Evolutionary conservation across 2,888 invertebrate species (phyloP).

Genomic region (Pollenia labialis): DNA sequence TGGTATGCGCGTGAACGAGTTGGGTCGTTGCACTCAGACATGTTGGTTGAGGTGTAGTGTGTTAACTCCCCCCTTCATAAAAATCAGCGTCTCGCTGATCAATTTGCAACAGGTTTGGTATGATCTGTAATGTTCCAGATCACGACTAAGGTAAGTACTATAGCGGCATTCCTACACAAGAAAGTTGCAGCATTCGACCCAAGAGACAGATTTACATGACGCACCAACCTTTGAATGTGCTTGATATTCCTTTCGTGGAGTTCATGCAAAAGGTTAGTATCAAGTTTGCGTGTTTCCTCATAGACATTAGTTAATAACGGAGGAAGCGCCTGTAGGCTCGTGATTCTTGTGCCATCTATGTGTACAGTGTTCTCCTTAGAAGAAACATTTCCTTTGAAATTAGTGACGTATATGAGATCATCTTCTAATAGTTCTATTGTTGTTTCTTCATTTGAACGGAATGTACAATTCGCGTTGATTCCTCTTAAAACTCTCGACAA

Average conservation of each 20-base stretch:
- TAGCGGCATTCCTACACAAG: background rate
- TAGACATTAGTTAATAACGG: constrained; percentile 4
- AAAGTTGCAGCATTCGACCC: background rate
- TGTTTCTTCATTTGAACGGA: too few species aligned
- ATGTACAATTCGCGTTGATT: background rate
- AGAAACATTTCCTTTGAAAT: background rate
- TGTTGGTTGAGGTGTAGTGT: too few species aligned
- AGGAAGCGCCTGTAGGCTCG: background rate
- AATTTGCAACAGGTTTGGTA: background rate
- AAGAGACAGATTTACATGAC: background rate
- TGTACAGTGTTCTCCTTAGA: background rate
- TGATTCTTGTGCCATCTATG: constrained; percentile 1
- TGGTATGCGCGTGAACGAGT: too few species aligned
- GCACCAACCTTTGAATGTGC: background rate
- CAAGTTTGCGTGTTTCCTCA: constrained; percentile 1
- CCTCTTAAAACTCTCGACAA: background rate
- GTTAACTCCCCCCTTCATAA: rapidly evolving
- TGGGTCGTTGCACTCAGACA: too few species aligned
- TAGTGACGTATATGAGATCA: too few species aligned
- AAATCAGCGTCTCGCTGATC: background rate
- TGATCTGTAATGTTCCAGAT: background rate
- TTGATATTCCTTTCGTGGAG: constrained; percentile 7
- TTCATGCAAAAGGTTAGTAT: constrained; percentile 4
- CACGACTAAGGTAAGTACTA: background rate
- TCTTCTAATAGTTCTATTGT: too few species aligned